Evolutionary conservation across 2,888 invertebrate species (phyloP).

Genomic region (Acronicta leporina): DNA sequence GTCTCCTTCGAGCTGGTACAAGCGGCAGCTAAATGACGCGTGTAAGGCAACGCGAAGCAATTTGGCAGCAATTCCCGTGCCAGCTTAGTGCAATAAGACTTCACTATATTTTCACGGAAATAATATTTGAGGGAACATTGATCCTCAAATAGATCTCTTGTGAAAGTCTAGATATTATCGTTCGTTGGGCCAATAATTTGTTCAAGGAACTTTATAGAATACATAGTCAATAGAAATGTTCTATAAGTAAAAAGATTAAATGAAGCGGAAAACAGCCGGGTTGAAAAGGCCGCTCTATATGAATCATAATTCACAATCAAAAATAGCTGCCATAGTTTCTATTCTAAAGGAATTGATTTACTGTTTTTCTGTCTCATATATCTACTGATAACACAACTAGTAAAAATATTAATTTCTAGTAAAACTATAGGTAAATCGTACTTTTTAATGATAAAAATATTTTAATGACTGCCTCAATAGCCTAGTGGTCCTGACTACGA

Average conservation of each 20-base stretch:
- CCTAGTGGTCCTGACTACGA: no score
- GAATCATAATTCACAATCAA: no score
- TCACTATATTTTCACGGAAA: conserved; percentile 65
- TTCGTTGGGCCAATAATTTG: conserved; percentile 18
- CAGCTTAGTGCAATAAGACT: conserved; percentile 72
- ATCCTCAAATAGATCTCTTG: conserved; percentile 52
- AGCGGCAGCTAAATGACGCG: conserved; percentile 82
- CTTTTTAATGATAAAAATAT: no score
- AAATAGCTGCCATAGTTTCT: no score
- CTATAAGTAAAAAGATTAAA: neutral
- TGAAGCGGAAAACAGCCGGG: no score
- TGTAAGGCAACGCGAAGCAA: conserved; percentile 81
- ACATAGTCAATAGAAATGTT: neutral
- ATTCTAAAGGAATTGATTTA: no score
- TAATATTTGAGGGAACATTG: conserved; percentile 66
- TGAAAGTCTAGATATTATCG: conserved; percentile 27
- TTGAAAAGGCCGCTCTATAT: no score
- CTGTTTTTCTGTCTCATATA: no score
- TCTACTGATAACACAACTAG: no score
- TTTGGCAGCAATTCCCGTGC: conserved; percentile 81
- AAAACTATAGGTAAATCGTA: no score
- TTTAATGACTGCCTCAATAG: no score
- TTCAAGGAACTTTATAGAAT: neutral
- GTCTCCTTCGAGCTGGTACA: conserved; percentile 44
- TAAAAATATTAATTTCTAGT: no score